Conservation (phyloP, 2,113 vertebrate genomes). For the Gopherus evgoodei region DNA sequence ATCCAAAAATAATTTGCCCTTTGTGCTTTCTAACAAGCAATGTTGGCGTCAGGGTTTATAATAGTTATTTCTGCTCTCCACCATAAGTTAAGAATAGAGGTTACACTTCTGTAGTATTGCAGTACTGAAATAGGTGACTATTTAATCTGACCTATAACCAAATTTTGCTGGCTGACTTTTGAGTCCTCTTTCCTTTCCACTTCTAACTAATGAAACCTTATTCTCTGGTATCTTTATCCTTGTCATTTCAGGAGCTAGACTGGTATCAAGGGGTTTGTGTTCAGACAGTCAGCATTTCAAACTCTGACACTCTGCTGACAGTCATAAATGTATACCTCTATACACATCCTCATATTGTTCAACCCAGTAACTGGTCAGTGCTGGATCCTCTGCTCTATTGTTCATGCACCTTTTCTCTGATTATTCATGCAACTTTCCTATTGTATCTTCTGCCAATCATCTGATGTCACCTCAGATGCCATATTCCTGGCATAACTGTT, state of each 20-base stretch:
- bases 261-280: conserved; percentile 14
- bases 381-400: conserved; percentile 18
- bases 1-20: background rate
- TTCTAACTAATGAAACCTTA: conserved; percentile 15
- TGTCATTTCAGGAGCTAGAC: conserved; percentile 12
- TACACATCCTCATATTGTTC: background rate
- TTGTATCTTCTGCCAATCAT: conserved; percentile 32
- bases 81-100: background rate
- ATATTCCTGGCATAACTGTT: conserved; percentile 48
- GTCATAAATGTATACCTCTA: background rate
- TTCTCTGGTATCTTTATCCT: background rate
- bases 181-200: background rate
- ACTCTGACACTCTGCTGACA: conserved; percentile 45
- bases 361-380: background rate
- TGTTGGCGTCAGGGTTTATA: background rate
- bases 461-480: conserved; percentile 36
- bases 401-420: conserved; percentile 14
- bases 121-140: background rate
- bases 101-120: background rate
- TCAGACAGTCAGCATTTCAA: background rate
- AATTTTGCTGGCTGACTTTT: background rate
- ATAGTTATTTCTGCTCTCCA: background rate
- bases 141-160: background rate
- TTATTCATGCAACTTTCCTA: conserved; percentile 51
- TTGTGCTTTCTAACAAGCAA: background rate